These are phyloP conservation scores for Leucania comma DNA, from an alignment of 2,888 invertebrate species.

Conservation along the genomic window DNA sequence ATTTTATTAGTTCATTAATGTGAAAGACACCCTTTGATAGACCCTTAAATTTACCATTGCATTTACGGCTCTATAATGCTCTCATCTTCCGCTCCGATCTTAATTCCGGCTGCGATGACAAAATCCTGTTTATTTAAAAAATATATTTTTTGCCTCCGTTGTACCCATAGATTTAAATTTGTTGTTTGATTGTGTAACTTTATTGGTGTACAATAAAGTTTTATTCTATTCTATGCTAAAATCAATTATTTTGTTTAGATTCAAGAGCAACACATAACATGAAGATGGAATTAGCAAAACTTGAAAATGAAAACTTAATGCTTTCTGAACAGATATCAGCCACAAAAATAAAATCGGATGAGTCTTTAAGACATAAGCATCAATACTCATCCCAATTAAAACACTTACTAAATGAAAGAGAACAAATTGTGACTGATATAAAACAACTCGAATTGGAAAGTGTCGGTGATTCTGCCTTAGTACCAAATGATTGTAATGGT, in stretches of 20 bases:
- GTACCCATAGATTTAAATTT: too few relatives aligned
- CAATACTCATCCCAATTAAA: constrained; percentile 74
- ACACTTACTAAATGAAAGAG: constrained; percentile 78
- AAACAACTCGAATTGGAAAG: constrained; percentile 80
- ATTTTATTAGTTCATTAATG: not conserved
- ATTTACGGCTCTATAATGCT: not conserved
- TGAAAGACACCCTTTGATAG: not conserved
- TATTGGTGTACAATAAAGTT: too few relatives aligned
- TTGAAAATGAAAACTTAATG: constrained; percentile 75
- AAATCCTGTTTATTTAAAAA: not conserved
- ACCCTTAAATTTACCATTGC: not conserved
- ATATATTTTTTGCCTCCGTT: not conserved
- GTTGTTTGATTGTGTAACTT: too few relatives aligned
- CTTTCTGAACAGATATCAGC: constrained; percentile 76
- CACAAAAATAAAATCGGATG: constrained; percentile 73
- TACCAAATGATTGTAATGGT: constrained; percentile 71
- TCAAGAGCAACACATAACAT: constrained; percentile 87
- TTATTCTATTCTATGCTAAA: too few relatives aligned
- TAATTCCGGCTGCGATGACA: not conserved
- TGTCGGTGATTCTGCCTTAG: constrained; percentile 79
- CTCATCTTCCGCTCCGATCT: not conserved
- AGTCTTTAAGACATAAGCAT: constrained; percentile 72
- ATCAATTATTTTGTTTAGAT: constrained; percentile 71
- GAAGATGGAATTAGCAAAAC: constrained; percentile 81
- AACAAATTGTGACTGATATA: constrained; percentile 78